These are phyloP conservation scores for Heteromyza rotundicornis DNA, from an alignment of 2,888 invertebrate species.

Conservation along the genomic window DNA sequence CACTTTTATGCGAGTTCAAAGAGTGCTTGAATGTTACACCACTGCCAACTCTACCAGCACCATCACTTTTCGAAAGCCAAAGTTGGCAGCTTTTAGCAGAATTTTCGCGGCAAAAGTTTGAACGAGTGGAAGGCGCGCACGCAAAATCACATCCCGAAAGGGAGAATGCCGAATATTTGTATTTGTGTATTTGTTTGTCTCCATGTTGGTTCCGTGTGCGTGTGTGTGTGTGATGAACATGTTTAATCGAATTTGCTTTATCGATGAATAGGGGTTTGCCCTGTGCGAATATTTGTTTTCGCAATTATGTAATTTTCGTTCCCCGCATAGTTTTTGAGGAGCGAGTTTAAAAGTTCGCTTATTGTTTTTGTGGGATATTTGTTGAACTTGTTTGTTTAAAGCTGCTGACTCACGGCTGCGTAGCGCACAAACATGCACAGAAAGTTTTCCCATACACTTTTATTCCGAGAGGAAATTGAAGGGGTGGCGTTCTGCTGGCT, in stretches of 20 bases:
- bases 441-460: no score
- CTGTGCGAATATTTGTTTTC: neutral
- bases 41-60: no score
- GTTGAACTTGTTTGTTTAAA: no score
- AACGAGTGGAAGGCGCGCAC: neutral
- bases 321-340: no score
- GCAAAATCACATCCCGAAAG: neutral
- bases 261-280: neutral
- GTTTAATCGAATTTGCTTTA: conserved; percentile 6
- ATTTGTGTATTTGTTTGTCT: neutral
- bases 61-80: no score
- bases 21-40: neutral
- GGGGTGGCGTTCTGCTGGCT: no score
- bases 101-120: neutral
- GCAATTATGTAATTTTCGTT: no score
- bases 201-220: neutral
- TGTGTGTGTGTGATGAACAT: neutral
- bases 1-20: conserved; percentile 35
- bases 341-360: no score
- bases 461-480: no score
- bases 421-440: no score
- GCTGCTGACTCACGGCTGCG: no score
- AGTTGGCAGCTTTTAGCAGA: neutral
- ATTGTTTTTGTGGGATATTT: no score
- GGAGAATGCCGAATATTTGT: neutral